phyloP scores from a whole-genome alignment of 2,113 vertebrate genomes.

The Cryptotis parvus region DNA sequence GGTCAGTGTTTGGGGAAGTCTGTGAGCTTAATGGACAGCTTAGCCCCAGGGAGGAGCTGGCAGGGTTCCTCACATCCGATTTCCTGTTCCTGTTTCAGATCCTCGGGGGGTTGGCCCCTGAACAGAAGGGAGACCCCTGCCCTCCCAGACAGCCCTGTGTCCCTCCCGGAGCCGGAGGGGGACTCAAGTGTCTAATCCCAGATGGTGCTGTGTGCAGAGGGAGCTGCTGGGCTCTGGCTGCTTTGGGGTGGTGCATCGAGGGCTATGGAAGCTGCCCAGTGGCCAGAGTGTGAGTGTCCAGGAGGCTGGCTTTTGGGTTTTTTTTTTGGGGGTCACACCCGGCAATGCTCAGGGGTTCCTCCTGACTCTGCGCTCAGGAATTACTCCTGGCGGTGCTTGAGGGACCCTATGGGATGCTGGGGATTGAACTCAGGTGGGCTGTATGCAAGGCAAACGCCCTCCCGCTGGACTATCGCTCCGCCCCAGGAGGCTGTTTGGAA shows the following conservation, averaged over 20 bases:
- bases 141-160: not conserved
- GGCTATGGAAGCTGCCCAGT: slow-evolving; percentile 89
- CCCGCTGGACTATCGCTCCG: no score
- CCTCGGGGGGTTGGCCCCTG: slow-evolving; percentile 73
- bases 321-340: no score
- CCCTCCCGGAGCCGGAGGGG: slow-evolving; percentile 78
- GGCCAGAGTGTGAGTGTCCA: slow-evolving; percentile 88
- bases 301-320: no score
- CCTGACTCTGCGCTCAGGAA: no score
- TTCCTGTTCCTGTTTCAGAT: slow-evolving; percentile 78
- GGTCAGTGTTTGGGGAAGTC: slow-evolving; percentile 75
- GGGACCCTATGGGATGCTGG: no score
- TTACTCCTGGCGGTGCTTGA: no score
- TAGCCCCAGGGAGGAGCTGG: not conserved
- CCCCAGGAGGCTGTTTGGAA: no score
- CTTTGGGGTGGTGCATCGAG: slow-evolving; percentile 92
- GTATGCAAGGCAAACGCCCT: no score
- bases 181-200: slow-evolving; percentile 91
- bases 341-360: no score
- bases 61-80: not conserved
- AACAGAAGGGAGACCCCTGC: slow-evolving; percentile 77
- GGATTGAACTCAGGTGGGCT: no score
- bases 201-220: slow-evolving; percentile 89
- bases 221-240: slow-evolving; percentile 92
- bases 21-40: not conserved